A percentile compares a stretch with the other conserved stretches of the same genome.
Conservation (phyloP, 2,797 vertebrate genomes). For the Urophycis tenuis region DNA sequence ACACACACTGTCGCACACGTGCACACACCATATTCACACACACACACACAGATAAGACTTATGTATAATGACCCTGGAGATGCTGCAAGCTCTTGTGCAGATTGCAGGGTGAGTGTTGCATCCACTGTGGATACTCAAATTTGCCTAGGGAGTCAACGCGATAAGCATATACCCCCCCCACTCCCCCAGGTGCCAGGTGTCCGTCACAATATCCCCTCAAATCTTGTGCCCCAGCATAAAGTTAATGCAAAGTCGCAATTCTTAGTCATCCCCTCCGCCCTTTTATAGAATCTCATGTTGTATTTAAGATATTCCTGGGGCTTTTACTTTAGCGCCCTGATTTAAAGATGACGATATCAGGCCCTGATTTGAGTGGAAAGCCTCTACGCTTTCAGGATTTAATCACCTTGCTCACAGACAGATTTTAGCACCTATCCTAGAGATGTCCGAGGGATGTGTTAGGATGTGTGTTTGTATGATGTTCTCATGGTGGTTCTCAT, state of each 20-base stretch:
- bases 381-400: neutral
- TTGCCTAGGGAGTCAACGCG: constrained; percentile 39
- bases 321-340: neutral
- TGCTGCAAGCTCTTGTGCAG: neutral
- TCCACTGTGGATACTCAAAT: constrained; percentile 46
- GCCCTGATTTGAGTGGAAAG: neutral
- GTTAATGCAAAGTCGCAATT: neutral
- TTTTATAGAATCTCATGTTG: neutral
- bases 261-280: neutral
- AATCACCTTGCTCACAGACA: neutral
- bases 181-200: neutral
- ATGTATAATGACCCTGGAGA: constrained; percentile 24
- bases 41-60: constrained; percentile 11
- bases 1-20: constrained; percentile 8
- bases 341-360: neutral
- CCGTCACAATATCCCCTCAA: neutral
- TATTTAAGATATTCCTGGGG: neutral
- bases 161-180: neutral
- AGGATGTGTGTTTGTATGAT: no score
- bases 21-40: neutral
- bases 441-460: no score
- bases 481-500: neutral
- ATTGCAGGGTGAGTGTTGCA: constrained; percentile 21
- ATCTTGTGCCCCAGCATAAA: neutral
- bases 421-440: neutral